A percentile compares a stretch with the other conserved stretches of the same genome.
Evolutionary conservation across 1,140 invertebrate species (phyloP).

Genomic region (Aporrectodea caliginosa): DNA sequence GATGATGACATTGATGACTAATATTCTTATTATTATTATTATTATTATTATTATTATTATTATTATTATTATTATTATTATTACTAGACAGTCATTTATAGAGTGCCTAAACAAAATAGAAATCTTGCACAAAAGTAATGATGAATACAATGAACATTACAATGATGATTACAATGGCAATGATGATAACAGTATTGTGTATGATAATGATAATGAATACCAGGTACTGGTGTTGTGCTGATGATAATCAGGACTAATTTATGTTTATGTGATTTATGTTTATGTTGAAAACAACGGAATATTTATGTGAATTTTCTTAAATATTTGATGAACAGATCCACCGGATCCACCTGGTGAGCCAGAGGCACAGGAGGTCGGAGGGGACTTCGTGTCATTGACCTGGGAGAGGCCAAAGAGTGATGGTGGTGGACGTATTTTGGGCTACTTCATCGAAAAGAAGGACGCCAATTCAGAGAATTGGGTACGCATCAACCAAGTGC

Average conservation of each 20-base stretch:
- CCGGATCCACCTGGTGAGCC: constrained; percentile 87
- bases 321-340: constrained; percentile 62
- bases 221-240: no score
- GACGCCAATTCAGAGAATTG: constrained; percentile 79
- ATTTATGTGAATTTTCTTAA: no score
- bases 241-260: no score
- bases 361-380: constrained; percentile 86
- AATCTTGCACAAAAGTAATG: no score
- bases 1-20: no score
- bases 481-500: constrained; percentile 82
- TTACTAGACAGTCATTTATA: no score
- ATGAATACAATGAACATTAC: background rate
- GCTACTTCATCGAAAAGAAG: constrained; percentile 94
- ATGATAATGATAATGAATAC: background rate
- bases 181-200: background rate
- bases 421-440: constrained; percentile 89
- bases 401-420: constrained; percentile 92
- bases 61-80: no score
- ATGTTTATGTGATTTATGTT: no score
- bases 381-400: constrained; percentile 93
- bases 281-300: no score
- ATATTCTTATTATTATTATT: no score
- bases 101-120: no score
- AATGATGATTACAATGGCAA: background rate
- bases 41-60: no score